Percentiles rank a stretch among this genome's conserved stretches.
Conservation (phyloP, 2,888 invertebrate species). For the Thelaira solivaga region DNA sequence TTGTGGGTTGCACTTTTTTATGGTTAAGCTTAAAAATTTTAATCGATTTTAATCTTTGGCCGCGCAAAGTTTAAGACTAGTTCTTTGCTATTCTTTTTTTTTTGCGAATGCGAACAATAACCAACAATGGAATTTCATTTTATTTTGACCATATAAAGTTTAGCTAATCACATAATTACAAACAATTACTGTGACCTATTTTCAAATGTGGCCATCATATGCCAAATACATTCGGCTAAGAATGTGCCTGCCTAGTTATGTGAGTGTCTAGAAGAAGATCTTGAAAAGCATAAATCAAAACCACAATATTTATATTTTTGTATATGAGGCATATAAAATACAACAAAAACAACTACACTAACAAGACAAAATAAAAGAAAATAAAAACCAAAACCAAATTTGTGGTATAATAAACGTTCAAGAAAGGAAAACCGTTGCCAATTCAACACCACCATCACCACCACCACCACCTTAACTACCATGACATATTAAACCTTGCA, state of each 20-base stretch:
- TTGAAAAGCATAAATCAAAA: conserved; percentile 55
- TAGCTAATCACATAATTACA: conserved; percentile 61
- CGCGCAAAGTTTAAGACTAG: neutral
- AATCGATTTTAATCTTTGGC: conserved; percentile 31
- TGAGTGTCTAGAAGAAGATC: conserved; percentile 32
- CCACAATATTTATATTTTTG: conserved; percentile 46
- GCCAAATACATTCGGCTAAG: neutral
- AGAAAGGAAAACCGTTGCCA: conserved; percentile 25
- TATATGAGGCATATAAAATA: conserved; percentile 8
- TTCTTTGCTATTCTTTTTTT: neutral
- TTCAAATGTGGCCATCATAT: conserved; percentile 31
- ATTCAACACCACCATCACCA: neutral
- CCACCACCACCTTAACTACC: neutral
- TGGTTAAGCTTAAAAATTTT: conserved; percentile 3
- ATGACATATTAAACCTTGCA: conserved; percentile 44
- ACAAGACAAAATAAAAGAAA: neutral
- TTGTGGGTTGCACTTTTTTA: conserved; percentile 9
- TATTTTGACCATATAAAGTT: conserved; percentile 58
- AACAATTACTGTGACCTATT: conserved; percentile 60
- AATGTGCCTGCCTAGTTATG: neutral
- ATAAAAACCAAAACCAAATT: neutral
- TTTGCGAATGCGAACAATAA: conserved; percentile 9
- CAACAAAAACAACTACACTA: neutral
- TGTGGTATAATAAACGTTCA: conserved; percentile 3
- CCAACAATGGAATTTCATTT: conserved; percentile 46